Evolutionary conservation across 1,140 invertebrate genomes (phyloP).

Genomic region (Amphibalanus amphitrite): DNA sequence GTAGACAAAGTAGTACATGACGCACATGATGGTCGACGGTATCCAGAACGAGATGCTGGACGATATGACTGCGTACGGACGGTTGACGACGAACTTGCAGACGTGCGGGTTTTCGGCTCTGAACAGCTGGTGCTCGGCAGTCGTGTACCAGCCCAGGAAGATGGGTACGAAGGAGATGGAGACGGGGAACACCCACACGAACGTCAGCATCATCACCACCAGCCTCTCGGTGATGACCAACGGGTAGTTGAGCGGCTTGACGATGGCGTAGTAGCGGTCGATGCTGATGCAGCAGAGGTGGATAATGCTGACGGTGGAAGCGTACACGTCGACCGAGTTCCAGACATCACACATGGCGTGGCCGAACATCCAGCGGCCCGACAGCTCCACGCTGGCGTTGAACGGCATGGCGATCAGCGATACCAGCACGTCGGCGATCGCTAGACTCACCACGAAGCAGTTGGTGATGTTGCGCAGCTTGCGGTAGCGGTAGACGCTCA

Average conservation of each 20-base stretch:
- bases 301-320: constrained; percentile 77
- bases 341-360: constrained; percentile 79
- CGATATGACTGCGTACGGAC: constrained; percentile 72
- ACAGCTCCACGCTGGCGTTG: constrained; percentile 72
- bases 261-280: constrained; percentile 68
- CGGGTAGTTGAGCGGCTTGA: constrained; percentile 70
- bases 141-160: constrained; percentile 79
- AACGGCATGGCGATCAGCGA: constrained; percentile 88
- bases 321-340: constrained; percentile 87
- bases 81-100: constrained; percentile 77
- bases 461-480: constrained; percentile 74
- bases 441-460: constrained; percentile 83
- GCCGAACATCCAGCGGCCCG: constrained; percentile 67
- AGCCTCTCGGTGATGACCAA: constrained; percentile 54
- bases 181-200: constrained; percentile 78
- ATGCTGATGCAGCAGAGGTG: constrained; percentile 89
- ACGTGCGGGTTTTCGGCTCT: constrained; percentile 27
- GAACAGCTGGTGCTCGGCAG: constrained; percentile 50
- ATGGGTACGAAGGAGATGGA: constrained; percentile 90
- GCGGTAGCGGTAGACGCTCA: constrained; percentile 47
- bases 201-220: constrained; percentile 37
- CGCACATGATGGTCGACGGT: constrained; percentile 82
- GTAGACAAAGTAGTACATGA: constrained; percentile 85
- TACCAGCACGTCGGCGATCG: constrained; percentile 77
- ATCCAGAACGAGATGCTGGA: constrained; percentile 90